Base-by-base conservation (phyloP, 2,888 invertebrate genomes). In the Lacanobia oleracea region DNA sequence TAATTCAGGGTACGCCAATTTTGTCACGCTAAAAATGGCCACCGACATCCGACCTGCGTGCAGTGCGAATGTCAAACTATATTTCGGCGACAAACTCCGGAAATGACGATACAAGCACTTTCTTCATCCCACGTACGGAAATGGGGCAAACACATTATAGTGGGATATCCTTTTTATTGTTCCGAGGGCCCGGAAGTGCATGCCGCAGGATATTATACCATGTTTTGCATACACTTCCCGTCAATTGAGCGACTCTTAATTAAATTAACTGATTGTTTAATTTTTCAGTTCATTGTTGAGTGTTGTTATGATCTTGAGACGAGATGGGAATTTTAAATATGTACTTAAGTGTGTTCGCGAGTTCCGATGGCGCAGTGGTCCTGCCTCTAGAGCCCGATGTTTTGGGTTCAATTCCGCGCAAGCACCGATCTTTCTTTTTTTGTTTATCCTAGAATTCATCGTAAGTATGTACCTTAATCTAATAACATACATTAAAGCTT, bases 161-260 rank as follows among this genome's bases (percentile, higher is more conserved):
- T 77, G 75, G 84, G 79, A 83, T 79, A 85, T 85, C 84, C 85
- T 85, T 75, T 79, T 81, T 77, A 83, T 85, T 83, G 82, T 83
- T 56, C 57, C 45, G 51, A 69, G 66, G 59, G 64, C 60, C 65
- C 81, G 84, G 84, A 85, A 85, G 74, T 77, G 67, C 69, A 70
- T 51, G 75, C 65, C 75, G 75, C 66, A 76, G 76, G 79, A 82
- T 82, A 79, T 70, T 76, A 70, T 67, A 78, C 67, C 57, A 61
- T 75, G 85, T 82, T 85, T 85, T 85, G 85, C 84, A 83, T 85
- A 67, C 75, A 73, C 67, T 81, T 85, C 84, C 84, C 53, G 83
- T 77, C 83, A 79, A 72, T 71, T 79, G 67, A 74, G 57, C 57
- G 65, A 61, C 69, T 67, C 40, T 67, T 82, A 68, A 72, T 68